phyloP scores from a whole-genome alignment of 2,888 invertebrate species.

The Tenthredo livida region DNA sequence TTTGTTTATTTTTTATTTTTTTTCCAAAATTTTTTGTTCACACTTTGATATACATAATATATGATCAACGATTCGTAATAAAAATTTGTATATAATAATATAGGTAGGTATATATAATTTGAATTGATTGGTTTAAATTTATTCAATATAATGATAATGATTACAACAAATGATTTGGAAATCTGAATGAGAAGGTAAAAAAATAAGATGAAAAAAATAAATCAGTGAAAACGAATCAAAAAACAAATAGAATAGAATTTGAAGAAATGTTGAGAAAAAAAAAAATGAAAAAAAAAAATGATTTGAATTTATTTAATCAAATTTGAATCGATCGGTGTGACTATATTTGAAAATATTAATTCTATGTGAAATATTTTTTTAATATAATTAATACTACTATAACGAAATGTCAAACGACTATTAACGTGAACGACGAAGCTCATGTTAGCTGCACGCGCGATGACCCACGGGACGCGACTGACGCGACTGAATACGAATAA shows the following conservation, averaged over 20 bases:
- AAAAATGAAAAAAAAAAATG: too few relatives aligned
- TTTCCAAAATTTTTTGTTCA: background rate
- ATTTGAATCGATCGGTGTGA: background rate
- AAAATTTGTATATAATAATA: too few relatives aligned
- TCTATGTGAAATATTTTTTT: background rate
- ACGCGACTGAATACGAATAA: slow-evolving; percentile 36
- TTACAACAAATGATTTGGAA: background rate
- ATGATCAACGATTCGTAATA: too few relatives aligned
- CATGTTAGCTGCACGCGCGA: slow-evolving; percentile 51
- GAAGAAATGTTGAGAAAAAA: background rate
- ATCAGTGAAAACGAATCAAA: background rate
- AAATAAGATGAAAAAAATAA: background rate
- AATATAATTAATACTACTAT: background rate
- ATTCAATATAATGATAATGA: background rate
- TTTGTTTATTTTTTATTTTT: background rate
- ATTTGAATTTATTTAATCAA: background rate
- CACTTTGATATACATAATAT: too few relatives aligned
- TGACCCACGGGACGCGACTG: slow-evolving; percentile 51
- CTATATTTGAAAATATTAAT: background rate
- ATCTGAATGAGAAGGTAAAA: background rate
- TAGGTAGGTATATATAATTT: background rate
- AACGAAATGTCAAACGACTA: slow-evolving; percentile 29
- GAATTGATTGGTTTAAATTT: background rate
- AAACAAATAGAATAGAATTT: too few relatives aligned
- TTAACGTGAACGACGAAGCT: slow-evolving; percentile 14